phyloP scores from a whole-genome alignment of 2,797 vertebrate genomes.

The Spinus pinus region DNA sequence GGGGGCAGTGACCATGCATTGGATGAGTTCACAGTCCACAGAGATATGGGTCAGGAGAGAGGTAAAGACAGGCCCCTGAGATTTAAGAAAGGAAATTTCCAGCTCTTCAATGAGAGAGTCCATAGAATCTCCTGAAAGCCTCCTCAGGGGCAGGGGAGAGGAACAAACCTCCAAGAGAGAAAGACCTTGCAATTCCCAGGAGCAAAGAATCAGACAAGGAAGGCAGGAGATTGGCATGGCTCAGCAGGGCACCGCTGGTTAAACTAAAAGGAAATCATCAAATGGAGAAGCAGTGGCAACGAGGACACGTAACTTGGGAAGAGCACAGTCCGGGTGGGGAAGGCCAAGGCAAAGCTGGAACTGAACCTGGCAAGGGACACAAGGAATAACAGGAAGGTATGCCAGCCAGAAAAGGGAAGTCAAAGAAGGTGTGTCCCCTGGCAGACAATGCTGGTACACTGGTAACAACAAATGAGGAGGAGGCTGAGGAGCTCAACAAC shows the following conservation, averaged over 20 bases:
- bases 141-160: too few relatives aligned
- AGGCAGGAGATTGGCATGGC: background rate
- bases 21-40: background rate
- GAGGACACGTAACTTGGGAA: rapidly evolving
- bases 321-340: background rate
- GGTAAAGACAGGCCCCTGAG: background rate
- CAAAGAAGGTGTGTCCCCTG: background rate
- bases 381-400: background rate
- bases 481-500: too few relatives aligned
- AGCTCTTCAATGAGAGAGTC: background rate
- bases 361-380: background rate
- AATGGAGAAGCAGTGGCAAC: background rate
- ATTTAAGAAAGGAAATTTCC: background rate
- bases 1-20: too few relatives aligned
- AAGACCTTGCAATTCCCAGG: background rate
- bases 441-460: background rate
- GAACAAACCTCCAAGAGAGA: background rate
- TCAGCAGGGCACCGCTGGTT: background rate
- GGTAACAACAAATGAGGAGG: background rate
- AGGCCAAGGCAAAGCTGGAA: background rate
- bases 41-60: background rate
- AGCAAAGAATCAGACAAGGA: background rate
- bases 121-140: background rate
- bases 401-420: background rate
- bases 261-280: background rate